Evolutionary conservation across 2,797 vertebrate species (phyloP), one percentile per base, ranked within the genome.

Genomic region (Capromys pilorides): DNA sequence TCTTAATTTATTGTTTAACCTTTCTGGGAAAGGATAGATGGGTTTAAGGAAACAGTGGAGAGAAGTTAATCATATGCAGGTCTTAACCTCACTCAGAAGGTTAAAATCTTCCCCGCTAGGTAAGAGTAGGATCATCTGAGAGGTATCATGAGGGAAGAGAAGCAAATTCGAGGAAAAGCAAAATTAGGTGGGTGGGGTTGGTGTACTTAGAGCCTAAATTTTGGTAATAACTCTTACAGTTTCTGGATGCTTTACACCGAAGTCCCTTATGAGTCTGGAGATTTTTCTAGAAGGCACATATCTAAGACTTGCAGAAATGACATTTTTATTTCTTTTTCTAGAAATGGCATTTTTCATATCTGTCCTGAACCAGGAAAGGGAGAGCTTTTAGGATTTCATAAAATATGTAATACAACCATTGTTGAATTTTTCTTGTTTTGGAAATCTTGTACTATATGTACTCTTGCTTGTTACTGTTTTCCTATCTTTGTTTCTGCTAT

Each of bases 381-480:
- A 88, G 83, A 94, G n/a, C 12, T 75, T 93, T 95, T 82, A 93
- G 81, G 36, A 95, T 73, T 87, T 62, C 77, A 24, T 94, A 79
- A n/a, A n/a, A n/a, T n/a, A n/a, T n/a, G n/a, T n/a, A n/a, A n/a
- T n/a, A n/a, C n/a, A n/a, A n/a, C n/a, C n/a, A n/a, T n/a, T n/a
- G n/a, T n/a, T n/a, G n/a, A n/a, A n/a, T n/a, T n/a, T n/a, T n/a
- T n/a, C n/a, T n/a, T n/a, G n/a, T n/a, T n/a, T n/a, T n/a, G n/a
- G n/a, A n/a, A n/a, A n/a, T n/a, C n/a, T n/a, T n/a, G n/a, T n/a
- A n/a, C n/a, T n/a, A n/a, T n/a, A n/a, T n/a, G n/a, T n/a, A n/a
- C n/a, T n/a, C n/a, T n/a, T n/a, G n/a, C n/a, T n/a, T n/a, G n/a
- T n/a, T n/a, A n/a, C n/a, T n/a, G n/a, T n/a, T n/a, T n/a, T n/a